These are phyloP conservation scores for Frieseomelitta varia DNA, from an alignment of 1,140 invertebrate genomes.

Conservation along the genomic window DNA sequence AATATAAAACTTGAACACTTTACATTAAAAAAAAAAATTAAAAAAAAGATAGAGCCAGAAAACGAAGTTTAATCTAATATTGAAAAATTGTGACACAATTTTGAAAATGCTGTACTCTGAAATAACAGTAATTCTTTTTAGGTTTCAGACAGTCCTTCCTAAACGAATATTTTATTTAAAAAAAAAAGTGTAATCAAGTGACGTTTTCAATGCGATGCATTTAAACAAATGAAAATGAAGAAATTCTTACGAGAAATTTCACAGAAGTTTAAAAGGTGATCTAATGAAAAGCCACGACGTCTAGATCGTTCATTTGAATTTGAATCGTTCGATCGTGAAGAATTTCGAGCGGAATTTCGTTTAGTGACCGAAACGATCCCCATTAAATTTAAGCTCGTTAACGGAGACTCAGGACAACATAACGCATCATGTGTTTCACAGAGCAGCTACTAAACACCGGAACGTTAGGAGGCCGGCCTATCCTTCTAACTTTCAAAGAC, in stretches of 20 bases:
- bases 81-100: too few relatives aligned
- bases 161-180: background rate
- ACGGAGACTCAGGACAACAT: slow-evolving; percentile 28
- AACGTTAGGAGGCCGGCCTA: slow-evolving; percentile 28
- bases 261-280: background rate
- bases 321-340: background rate
- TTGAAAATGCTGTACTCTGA: too few relatives aligned
- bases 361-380: slow-evolving; percentile 15
- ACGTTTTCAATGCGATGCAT: background rate
- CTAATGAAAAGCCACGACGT: background rate
- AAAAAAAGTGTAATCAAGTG: background rate
- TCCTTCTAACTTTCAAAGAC: slow-evolving; percentile 58
- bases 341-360: background rate
- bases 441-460: slow-evolving; percentile 61
- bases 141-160: background rate
- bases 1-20: too few relatives aligned
- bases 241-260: background rate
- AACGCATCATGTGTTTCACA: slow-evolving; percentile 51
- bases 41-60: too few relatives aligned
- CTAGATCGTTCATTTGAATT: background rate
- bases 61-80: too few relatives aligned
- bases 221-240: background rate
- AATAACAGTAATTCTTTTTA: background rate
- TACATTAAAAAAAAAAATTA: too few relatives aligned
- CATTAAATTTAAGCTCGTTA: slow-evolving; percentile 62